Base-by-base conservation (phyloP, 1,140 invertebrate species). In the Kradibia gibbosae region DNA sequence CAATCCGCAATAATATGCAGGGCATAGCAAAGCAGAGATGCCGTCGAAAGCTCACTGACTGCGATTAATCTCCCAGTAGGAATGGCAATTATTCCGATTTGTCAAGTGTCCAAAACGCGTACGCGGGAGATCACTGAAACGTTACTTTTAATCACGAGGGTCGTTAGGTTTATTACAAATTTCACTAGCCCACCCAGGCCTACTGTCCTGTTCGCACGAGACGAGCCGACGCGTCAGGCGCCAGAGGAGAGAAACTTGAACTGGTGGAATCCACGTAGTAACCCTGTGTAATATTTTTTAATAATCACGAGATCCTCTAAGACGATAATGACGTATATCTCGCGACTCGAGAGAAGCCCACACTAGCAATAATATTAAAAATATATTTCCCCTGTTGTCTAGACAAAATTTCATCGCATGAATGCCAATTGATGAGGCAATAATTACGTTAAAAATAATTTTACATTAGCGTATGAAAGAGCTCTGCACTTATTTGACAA, bases 71-170 rank as follows among this genome's bases (percentile, higher is more conserved):
- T 84, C 67, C 76, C 81, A 31, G 57, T 71, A 72, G 84, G 81
- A 83, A 83, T 84, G 75, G 87, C 87, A 89, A 90, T 90, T 89
- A 90, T 87, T 86, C 74, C 86, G 88, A 89, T 88, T 90, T 89
- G 86, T 88, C 86, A 86, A 85, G 85, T 84, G 88, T 87, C 86
- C 86, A 87, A 88, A 88, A 85, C 8, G 82, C 75, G 82, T 62
- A 67, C 80, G 82, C 84, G 86, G 84, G 83, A 88, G 86, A 82
- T 90, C 87, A 88, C 82, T 88, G 86, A 88, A 89, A 90, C 88
- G 90, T 90, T 90, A 89, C 88, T 90, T 90, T 90, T 89, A 89
- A 91, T 91, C 88, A 90, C 87, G 88, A 89, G 90, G 89, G 87
- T 90, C 89, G 89, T 90, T 90, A 89, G 86, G 86, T 88, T 88